Percentiles rank a stretch among this genome's conserved stretches.
phyloP scores from a whole-genome alignment of 1,140 invertebrate genomes.

The Drosophila baimaii region DNA sequence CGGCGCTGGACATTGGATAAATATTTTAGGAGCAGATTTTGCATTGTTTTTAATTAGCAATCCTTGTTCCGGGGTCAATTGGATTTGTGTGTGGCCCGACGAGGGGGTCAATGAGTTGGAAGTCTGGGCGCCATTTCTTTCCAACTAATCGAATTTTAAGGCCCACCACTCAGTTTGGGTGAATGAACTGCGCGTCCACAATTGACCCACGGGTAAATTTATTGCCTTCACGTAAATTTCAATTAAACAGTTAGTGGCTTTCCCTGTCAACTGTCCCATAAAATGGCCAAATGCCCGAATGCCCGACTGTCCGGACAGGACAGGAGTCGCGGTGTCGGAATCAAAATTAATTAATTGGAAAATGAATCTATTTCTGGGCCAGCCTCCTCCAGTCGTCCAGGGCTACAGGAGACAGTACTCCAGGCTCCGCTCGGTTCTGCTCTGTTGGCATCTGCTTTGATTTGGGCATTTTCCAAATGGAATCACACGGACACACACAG shows the following conservation, averaged over 20 bases:
- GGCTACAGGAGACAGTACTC: conserved; percentile 16
- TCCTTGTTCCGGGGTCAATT: conserved; percentile 45
- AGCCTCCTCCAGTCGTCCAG: conserved; percentile 8
- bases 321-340: conserved; percentile 45
- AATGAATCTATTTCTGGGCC: conserved; percentile 60
- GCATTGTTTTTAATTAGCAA: conserved; percentile 60
- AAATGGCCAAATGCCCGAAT: conserved; percentile 45
- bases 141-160: conserved; percentile 29
- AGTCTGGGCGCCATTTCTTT: conserved; percentile 6
- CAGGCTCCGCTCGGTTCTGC: conserved; percentile 5
- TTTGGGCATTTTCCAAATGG: conserved; percentile 48
- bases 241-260: conserved; percentile 76
- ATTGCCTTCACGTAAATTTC: conserved; percentile 65
- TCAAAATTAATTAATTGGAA: conserved; percentile 81
- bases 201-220: conserved; percentile 39
- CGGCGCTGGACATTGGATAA: conserved; percentile 23
- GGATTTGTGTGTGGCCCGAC: conserved; percentile 15
- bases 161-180: conserved; percentile 16
- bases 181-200: conserved; percentile 19
- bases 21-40: conserved; percentile 36
- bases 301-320: conserved; percentile 13
- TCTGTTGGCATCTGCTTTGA: conserved; percentile 29
- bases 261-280: conserved; percentile 67
- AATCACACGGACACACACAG: conserved; percentile 32
- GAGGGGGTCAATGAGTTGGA: conserved; percentile 3